Evolutionary conservation across 2,113 vertebrate species (phyloP), one percentile per base, ranked within the genome.

Genomic region (Grus americana): DNA sequence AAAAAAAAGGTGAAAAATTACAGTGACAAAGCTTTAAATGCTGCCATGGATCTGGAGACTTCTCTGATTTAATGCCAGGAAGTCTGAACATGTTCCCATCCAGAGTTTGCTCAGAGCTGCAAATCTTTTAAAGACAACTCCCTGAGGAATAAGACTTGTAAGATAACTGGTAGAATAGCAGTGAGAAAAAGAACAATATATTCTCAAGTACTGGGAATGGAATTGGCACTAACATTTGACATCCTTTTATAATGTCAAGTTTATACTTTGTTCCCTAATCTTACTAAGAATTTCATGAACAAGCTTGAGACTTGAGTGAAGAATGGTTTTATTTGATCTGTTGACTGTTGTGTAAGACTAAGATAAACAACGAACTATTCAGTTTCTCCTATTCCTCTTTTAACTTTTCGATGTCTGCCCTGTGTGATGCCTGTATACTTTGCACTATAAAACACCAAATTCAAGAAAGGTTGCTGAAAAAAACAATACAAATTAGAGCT

Each of bases 141-240:
- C 70, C 92, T 62, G 21, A 65, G 58, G 95, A 88, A 72, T 79
- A 91, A 90, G 89, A 46, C 34, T 50, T 79, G 7, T 58, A 54
- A 96, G 70, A 88, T 96, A 96, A 79, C 66, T 92, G 17, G n/a
- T 79, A 79, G 61, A 91, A 88, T 46, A 93, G 81, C 49, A 90
- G 58, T 76, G 55, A 88, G 54, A 82, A 90, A 87, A 92, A 87
- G 30, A 87, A 42, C 44, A 93, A 85, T 82, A 40, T 71, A 52
- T 52, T 91, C 1, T 0, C 29, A 74, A 85, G 15, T 44, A 54
- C 46, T 82, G 36, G 18, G 22, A 93, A 85, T 49, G 32, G 17
- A 85, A 81, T 81, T 81, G 30, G 30, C 21, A n/a, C 52, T 79
- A 85, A 58, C 21, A 40, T 79, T 85, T 91, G 30, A 49, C 40